Evolutionary conservation across 2,113 vertebrate species (phyloP).

Genomic region (Paradisaea rubra): DNA sequence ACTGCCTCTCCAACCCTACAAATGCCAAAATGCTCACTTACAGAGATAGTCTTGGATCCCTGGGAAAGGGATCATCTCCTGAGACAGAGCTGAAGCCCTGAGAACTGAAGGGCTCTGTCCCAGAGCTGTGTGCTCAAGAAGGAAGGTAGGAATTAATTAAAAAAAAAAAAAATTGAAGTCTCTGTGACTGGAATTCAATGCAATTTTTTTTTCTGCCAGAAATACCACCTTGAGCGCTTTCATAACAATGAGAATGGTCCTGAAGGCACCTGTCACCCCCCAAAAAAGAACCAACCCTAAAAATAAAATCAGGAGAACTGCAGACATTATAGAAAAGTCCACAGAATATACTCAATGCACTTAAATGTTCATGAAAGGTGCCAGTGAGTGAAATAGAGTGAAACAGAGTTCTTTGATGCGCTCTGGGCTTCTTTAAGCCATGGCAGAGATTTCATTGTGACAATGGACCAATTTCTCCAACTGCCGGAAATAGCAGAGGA

Average conservation of each 20-base stretch:
- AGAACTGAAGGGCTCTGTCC: not conserved
- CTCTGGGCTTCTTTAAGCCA: not conserved
- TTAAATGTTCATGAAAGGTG: not conserved
- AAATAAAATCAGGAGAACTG: not conserved
- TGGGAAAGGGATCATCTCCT: not conserved
- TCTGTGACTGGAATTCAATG: not conserved
- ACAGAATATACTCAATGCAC: not conserved
- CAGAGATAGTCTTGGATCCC: not conserved
- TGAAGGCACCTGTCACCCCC: not conserved
- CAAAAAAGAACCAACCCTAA: not conserved
- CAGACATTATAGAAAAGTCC: not conserved
- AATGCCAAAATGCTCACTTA: not conserved
- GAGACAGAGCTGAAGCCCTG: not conserved
- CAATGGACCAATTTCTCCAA: not conserved
- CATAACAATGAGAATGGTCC: not conserved
- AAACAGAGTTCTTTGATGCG: not conserved
- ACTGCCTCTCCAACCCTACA: rapidly evolving
- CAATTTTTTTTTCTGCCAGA: not conserved
- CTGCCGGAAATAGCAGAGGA: not conserved
- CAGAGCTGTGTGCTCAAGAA: not conserved
- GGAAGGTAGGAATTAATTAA: not conserved
- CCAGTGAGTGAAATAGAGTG: not conserved
- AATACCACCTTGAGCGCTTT: not conserved
- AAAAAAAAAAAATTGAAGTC: not conserved
- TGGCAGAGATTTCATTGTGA: not conserved